Evolutionary conservation across 37 sponge, comb jelly and placozoan species (phyloP).

Genomic region (Hexactinellida sp.): DNA sequence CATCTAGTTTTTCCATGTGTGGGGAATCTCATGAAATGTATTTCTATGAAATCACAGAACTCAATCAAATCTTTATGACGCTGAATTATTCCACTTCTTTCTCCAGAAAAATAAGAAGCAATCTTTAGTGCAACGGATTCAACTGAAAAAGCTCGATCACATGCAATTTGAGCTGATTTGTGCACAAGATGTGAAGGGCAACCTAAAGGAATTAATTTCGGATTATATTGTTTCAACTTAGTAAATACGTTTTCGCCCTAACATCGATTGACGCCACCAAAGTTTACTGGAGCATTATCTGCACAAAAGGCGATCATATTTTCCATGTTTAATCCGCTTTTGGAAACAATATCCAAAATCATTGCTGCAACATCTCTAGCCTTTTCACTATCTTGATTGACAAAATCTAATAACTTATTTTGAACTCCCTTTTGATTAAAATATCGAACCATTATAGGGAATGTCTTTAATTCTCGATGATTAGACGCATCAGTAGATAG

Average conservation of each 20-base stretch:
- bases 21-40: not conserved
- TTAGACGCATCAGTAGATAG: not conserved
- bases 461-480: not conserved
- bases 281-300: constrained; percentile 11
- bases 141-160: constrained; percentile 1
- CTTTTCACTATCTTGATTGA: not conserved
- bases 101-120: not conserved
- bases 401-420: not conserved
- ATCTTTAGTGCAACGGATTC: not conserved
- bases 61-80: not conserved
- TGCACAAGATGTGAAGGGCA: not conserved
- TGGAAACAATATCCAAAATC: not conserved
- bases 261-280: not conserved
- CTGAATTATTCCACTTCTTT: not conserved
- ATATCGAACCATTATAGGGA: not conserved
- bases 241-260: not conserved
- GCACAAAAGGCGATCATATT: constrained; percentile 10
- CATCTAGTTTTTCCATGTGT: not conserved
- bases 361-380: not conserved
- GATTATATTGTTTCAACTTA: not conserved
- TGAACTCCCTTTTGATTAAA: not conserved
- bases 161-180: constrained; percentile 3
- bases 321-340: not conserved
- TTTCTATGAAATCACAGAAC: not conserved
- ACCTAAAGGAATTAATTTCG: constrained; percentile 13